Conservation (phyloP, 2,888 invertebrate genomes). For the Cephonodes hylas region DNA sequence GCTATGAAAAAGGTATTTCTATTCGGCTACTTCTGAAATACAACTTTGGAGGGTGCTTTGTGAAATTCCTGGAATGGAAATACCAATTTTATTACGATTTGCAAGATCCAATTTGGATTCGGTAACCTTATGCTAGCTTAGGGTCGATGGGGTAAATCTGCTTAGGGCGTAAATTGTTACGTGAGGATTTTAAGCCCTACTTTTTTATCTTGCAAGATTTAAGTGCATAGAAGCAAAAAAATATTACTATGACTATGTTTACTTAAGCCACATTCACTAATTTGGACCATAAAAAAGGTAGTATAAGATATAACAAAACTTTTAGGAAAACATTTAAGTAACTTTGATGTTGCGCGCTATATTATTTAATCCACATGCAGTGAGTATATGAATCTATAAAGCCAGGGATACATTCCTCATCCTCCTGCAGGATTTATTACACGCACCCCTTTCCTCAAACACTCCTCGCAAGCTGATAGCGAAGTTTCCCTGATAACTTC, state of each 20-base stretch:
- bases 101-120: background rate
- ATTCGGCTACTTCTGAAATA: background rate
- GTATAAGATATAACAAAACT: too few species aligned
- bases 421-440: background rate
- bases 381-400: background rate
- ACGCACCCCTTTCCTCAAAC: too few species aligned
- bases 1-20: constrained; percentile 4
- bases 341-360: background rate
- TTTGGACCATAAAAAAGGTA: too few species aligned
- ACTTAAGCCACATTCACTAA: too few species aligned
- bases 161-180: too few species aligned
- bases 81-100: background rate
- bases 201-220: too few species aligned
- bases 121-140: background rate
- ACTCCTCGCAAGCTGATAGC: background rate
- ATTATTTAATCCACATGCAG: background rate
- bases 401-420: too few species aligned
- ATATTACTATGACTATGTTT: too few species aligned
- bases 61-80: background rate
- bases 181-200: background rate
- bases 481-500: background rate
- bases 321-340: background rate
- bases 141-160: too few species aligned
- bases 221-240: too few species aligned
- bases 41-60: background rate